A percentile compares a stretch with the other conserved stretches of the same genome.
phyloP scores from a whole-genome alignment of 2,113 vertebrate genomes.

The Spheniscus mendiculus region DNA sequence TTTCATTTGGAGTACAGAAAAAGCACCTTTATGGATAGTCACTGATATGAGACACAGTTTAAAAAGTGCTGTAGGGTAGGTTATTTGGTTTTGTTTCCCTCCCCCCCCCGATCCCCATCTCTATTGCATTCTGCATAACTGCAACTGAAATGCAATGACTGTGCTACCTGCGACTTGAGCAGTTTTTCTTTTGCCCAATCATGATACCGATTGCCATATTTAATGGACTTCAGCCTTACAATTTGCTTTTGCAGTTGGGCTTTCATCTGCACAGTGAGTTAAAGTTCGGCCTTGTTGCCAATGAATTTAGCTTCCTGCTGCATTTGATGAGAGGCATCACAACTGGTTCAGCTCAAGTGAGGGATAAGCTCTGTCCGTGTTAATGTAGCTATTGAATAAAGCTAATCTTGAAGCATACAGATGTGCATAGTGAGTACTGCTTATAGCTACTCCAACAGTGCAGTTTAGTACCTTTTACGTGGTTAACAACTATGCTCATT shows the following conservation, averaged over 20 bases:
- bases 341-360: not conserved
- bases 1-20: not conserved
- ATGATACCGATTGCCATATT: not conserved
- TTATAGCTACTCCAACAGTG: not conserved
- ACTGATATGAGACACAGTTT: not conserved
- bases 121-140: not conserved
- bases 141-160: not conserved
- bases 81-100: not conserved
- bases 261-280: not conserved
- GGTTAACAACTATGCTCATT: not conserved
- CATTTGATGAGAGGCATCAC: not conserved
- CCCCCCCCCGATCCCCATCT: not conserved
- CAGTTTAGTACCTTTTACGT: not conserved
- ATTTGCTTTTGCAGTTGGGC: not conserved
- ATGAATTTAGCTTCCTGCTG: not conserved
- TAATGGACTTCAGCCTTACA: not conserved
- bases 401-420: not conserved
- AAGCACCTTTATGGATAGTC: not conserved
- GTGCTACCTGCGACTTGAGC: too few relatives aligned
- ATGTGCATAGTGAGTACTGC: not conserved
- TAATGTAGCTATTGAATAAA: not conserved
- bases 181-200: not conserved
- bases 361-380: not conserved
- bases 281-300: not conserved
- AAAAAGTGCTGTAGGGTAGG: not conserved